These are phyloP conservation scores for Altica lythri DNA, from an alignment of 2,888 invertebrate species.

Conservation along the genomic window DNA sequence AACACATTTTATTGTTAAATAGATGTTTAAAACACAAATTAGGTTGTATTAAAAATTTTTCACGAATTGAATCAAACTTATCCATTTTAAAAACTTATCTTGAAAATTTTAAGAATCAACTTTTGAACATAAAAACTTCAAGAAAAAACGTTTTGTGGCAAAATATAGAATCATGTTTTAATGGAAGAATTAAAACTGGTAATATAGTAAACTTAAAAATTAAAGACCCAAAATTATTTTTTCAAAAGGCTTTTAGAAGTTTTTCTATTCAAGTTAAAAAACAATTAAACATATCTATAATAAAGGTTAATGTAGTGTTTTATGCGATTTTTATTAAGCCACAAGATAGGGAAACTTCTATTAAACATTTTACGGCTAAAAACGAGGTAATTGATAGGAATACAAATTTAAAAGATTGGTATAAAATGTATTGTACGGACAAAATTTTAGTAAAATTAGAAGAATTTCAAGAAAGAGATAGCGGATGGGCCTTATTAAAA, in stretches of 20 bases:
- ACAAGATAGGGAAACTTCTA: not conserved
- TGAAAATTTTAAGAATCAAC: not conserved
- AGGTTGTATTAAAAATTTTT: conserved; percentile 1
- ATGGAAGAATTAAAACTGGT: conserved; percentile 1
- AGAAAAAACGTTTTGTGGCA: not conserved
- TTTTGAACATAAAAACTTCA: not conserved
- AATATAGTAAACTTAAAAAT: too few relatives aligned
- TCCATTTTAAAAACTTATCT: not conserved
- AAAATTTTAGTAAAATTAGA: not conserved
- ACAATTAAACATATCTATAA: not conserved
- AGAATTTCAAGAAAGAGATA: too few relatives aligned
- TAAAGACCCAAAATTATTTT: too few relatives aligned
- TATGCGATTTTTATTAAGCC: too few relatives aligned
- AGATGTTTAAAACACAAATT: conserved; percentile 3
- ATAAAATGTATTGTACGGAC: not conserved
- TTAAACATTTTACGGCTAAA: not conserved
- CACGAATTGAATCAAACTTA: conserved; percentile 1
- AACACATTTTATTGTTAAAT: conserved; percentile 4
- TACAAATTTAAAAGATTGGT: too few relatives aligned
- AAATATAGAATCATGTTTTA: conserved; percentile 4
- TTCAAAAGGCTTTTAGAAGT: too few relatives aligned
- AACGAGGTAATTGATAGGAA: too few relatives aligned
- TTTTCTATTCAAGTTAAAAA: not conserved
- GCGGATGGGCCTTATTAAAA: not conserved
- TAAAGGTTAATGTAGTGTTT: conserved; percentile 1